Conservation (phyloP, 2,113 vertebrate species). For the Nothoprocta perdicaria region DNA sequence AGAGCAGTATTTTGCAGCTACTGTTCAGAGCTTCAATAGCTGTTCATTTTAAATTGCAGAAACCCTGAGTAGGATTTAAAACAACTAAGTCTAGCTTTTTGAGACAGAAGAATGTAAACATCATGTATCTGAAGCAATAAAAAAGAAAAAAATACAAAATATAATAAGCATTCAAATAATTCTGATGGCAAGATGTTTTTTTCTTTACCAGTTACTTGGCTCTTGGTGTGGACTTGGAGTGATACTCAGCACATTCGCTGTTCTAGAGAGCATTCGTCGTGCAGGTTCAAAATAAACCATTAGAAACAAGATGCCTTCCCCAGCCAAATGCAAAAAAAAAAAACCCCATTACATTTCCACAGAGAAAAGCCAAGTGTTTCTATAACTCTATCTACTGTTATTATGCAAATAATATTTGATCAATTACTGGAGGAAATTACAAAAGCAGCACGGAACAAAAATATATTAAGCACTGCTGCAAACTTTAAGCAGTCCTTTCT, state of each 20-base stretch:
- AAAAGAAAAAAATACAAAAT: not conserved
- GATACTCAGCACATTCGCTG: not conserved
- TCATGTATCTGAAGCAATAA: not conserved
- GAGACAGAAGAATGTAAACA: not conserved
- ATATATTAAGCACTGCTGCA: not conserved
- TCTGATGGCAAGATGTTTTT: not conserved
- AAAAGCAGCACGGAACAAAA: not conserved
- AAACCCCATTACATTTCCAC: not conserved
- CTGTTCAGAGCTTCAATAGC: not conserved
- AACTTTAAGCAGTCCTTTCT: not conserved
- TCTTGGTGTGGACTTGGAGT: not conserved
- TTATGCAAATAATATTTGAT: not conserved
- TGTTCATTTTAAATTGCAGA: not conserved
- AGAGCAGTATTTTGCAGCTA: not conserved
- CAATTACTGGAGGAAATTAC: not conserved
- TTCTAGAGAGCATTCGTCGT: not conserved
- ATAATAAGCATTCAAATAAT: not conserved
- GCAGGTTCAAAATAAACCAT: not conserved
- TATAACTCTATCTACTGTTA: not conserved
- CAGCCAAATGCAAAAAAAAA: not conserved
- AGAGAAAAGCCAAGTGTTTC: not conserved
- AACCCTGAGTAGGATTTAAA: not conserved
- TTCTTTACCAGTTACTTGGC: not conserved
- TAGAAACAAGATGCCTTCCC: not conserved
- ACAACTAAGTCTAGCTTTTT: not conserved